phyloP scores from a whole-genome alignment of 2,888 invertebrate genomes.

The Masnerella sp. region DNA sequence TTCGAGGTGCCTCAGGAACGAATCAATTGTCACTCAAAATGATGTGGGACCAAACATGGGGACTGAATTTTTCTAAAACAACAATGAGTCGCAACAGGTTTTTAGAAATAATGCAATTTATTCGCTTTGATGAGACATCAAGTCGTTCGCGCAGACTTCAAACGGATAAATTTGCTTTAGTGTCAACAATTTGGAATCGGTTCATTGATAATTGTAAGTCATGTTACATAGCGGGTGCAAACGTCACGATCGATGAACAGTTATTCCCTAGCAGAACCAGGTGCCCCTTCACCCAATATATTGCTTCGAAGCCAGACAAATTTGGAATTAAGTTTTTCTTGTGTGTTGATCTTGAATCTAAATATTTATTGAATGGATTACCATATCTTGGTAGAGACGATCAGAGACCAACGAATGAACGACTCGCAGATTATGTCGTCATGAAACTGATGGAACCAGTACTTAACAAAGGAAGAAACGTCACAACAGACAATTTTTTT shows the following conservation, averaged over 20 bases:
- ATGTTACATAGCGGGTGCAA: slow-evolving; percentile 57
- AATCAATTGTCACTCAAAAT: neutral
- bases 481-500: slow-evolving; percentile 4
- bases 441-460: neutral
- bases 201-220: slow-evolving; percentile 60
- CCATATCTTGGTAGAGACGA: slow-evolving; percentile 58
- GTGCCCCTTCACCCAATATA: slow-evolving; percentile 67
- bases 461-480: neutral
- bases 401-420: slow-evolving; percentile 8
- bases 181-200: slow-evolving; percentile 58
- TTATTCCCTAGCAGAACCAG: slow-evolving; percentile 65
- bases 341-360: slow-evolving; percentile 56
- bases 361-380: slow-evolving; percentile 50
- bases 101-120: slow-evolving; percentile 30
- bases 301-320: slow-evolving; percentile 64
- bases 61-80: slow-evolving; percentile 45
- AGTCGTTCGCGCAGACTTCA: slow-evolving; percentile 36
- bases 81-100: slow-evolving; percentile 35
- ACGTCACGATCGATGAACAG: slow-evolving; percentile 64
- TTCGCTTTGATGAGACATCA: slow-evolving; percentile 59
- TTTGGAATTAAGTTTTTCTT: slow-evolving; percentile 56
- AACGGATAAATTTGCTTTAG: slow-evolving; percentile 62
- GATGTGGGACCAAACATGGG: slow-evolving; percentile 1
- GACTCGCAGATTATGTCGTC: slow-evolving; percentile 1
- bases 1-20: slow-evolving; percentile 1